Conservation (phyloP, 1,140 invertebrate species). For the Drosophila funebris region DNA sequence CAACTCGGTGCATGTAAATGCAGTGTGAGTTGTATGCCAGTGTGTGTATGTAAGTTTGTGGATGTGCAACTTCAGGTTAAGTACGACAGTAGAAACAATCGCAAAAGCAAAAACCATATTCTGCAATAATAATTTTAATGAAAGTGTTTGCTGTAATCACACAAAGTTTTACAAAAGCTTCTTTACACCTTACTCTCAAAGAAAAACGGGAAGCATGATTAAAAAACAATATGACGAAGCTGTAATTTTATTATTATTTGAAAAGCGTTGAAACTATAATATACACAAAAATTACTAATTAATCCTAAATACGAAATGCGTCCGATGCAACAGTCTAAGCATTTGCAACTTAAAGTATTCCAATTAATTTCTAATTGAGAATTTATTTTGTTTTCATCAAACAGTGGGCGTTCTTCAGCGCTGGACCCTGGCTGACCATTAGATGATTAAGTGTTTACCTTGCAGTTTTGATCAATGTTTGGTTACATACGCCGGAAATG, state of each 20-base stretch:
- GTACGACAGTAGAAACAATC: slow-evolving; percentile 67
- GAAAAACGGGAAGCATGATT: neutral
- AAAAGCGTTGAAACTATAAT: too few relatives aligned
- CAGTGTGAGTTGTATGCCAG: slow-evolving; percentile 7
- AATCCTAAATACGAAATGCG: too few relatives aligned
- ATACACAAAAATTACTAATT: too few relatives aligned
- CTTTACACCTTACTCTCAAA: neutral
- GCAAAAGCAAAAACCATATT: slow-evolving; percentile 78
- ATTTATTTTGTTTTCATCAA: slow-evolving; percentile 8
- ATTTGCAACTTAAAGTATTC: too few relatives aligned
- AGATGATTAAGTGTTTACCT: slow-evolving; percentile 26
- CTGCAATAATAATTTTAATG: slow-evolving; percentile 81
- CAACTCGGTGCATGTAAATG: slow-evolving; percentile 60
- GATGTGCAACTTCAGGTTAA: slow-evolving; percentile 60
- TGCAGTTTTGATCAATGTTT: slow-evolving; percentile 56
- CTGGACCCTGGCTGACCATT: neutral
- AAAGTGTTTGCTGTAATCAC: slow-evolving; percentile 80
- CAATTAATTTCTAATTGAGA: too few relatives aligned
- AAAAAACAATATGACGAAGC: neutral
- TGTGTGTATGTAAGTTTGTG: slow-evolving; percentile 1
- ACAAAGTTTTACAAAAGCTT: slow-evolving; percentile 15
- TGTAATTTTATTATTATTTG: too few relatives aligned
- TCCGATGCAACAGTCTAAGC: too few relatives aligned
- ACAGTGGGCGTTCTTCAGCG: slow-evolving; percentile 69
- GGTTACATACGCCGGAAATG: slow-evolving; percentile 72